Base-by-base conservation (phyloP, 2,888 invertebrate genomes). In the Alcis repandata region DNA sequence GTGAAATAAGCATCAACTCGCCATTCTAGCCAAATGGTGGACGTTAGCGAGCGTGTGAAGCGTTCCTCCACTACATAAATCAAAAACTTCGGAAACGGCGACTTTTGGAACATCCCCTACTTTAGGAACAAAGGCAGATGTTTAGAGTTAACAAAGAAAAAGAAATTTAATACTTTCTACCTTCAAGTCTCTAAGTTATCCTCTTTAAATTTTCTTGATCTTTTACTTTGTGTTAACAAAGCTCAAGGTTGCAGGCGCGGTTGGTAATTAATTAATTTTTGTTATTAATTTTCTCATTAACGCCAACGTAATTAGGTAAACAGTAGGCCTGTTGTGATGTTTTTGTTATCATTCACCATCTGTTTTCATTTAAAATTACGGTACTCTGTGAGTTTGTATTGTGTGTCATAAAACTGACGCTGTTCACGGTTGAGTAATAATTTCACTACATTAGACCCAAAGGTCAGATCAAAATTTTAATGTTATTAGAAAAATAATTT, bases 81-180 rank as follows among this genome's bases (percentile, higher is more conserved):
- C 87, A 86, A 78, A 84, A 87, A 88, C 79, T 87, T 87, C 58
- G 77, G 73, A 80, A 84, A 75, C 77, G 77, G 75, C 75, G 78
- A 79, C 74, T 85, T n/a, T 77, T 68, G 74, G 77, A 77, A 78
- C 74, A 80, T 80, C 73, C n/a, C 67, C 66, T 71, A 79, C 78
- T 82, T 80, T 58, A 65, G 69, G 76, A 80, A 83, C 79, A 79
- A 80, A 78, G 72, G 75, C 80, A 78, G 78, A 79, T 83, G 79
- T 77, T 80, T 78, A 74, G 71, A 73, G 70, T 36, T 72, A 76
- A 74, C 74, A 77, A 75, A 77, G 74, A 69, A 79, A 75, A 75
- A 52, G 64, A 78, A 78, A 79, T 79, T 77, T 78, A 73, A 80
- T 79, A 75, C 71, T 77, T 78, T 73, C 58, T 67, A 59, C 72